Evolutionary conservation across 2,797 vertebrate species (phyloP), one percentile per base, ranked within the genome.

Genomic region (Distichodus sexfasciatus): DNA sequence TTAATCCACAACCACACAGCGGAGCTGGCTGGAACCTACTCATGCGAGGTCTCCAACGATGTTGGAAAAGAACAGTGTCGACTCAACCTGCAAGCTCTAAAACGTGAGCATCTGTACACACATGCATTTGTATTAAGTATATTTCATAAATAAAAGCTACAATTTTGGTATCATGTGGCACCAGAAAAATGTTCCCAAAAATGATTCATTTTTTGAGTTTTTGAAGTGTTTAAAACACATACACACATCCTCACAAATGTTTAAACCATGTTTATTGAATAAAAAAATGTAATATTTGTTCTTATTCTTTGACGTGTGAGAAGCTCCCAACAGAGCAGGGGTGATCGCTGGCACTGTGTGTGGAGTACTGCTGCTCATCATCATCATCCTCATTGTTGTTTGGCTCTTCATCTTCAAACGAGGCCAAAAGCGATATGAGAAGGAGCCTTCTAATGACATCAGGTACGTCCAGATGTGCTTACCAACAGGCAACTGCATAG

Each of bases 1-100:
- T 19, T 86, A 21, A 90, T 97, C 83, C 85, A 81, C 15, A 91
- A 92, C 76, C 79, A 93, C 78, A 87, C 94, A 0, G 33, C 71
- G 12, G 83, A 81, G 0, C 87, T 91, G 0, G 24, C 85, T 0
- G 95, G 95, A 0, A 57, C 89, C 55, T 97, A 96, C 81, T 84
- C 90, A 62, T 97, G 96, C 80, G 91, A 92, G 0, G 94, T 91
- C 61, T 87, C 86, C 78, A 97, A 96, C 70, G 85, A 86, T 0
- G 94, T 94, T 24, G 95, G 95, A 19, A 84, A 83, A 11, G 85
- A 90, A 0, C 82, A 70, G 29, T 97, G 96, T 59, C 84, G 84
- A 67, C 76, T 90, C 76, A 69, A 78, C 61, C 80, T 91, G 80
- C 81, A 71, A 68, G 86, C 83, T 0, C 72, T 73, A 60, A 89